Conservation (phyloP, 2,797 vertebrate genomes). For the Borostomias antarcticus region DNA sequence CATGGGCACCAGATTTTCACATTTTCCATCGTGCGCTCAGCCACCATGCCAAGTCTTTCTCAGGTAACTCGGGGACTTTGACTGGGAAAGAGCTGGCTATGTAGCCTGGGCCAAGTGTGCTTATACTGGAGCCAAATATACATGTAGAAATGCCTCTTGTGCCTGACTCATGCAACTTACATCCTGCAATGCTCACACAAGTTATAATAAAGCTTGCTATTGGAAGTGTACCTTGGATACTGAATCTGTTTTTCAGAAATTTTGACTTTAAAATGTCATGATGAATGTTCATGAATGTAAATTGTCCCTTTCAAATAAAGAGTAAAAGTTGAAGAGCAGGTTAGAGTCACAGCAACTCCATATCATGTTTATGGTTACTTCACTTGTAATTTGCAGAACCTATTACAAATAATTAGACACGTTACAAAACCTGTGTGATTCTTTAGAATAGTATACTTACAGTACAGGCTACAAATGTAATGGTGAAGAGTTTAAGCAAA, state of each 20-base stretch:
- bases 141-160: constrained; percentile 51
- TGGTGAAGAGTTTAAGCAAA: constrained; percentile 2
- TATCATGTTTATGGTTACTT: too few relatives aligned
- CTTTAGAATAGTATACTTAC: too few relatives aligned
- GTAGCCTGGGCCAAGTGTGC: constrained; percentile 33
- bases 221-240: constrained; percentile 7
- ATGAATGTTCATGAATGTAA: too few relatives aligned
- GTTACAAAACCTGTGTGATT: too few relatives aligned
- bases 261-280: too few relatives aligned
- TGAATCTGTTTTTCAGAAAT: too few relatives aligned
- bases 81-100: constrained; percentile 54
- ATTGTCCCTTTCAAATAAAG: too few relatives aligned
- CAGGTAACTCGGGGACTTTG: constrained; percentile 66
- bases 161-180: not conserved
- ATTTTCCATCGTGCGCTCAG: constrained; percentile 68
- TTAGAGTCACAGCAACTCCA: too few relatives aligned
- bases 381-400: too few relatives aligned
- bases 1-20: constrained; percentile 67
- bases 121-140: constrained; percentile 59
- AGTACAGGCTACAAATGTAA: too few relatives aligned
- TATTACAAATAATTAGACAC: too few relatives aligned
- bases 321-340: too few relatives aligned
- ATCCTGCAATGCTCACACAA: not conserved
- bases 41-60: constrained; percentile 64
- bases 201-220: constrained; percentile 13